Percentiles rank a stretch among this genome's conserved stretches.
These are phyloP conservation scores for Platichthys stellatus DNA, from an alignment of 2,113 vertebrate species.

Conservation along the genomic window DNA sequence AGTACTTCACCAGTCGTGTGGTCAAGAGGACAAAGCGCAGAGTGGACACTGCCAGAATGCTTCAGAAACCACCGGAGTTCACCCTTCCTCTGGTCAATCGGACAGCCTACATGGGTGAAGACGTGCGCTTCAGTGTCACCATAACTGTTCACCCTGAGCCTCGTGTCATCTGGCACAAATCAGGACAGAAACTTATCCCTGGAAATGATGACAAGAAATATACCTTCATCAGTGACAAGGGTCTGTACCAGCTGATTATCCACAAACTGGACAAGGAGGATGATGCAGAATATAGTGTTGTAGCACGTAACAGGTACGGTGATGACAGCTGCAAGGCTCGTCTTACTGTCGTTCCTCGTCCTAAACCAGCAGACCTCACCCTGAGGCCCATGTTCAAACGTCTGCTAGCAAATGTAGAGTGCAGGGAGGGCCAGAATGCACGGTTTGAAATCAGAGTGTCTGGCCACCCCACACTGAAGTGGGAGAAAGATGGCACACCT, in stretches of 20 bases:
- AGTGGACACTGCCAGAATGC: conserved; percentile 91
- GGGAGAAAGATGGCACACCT: conserved; percentile 96
- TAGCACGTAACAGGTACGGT: conserved; percentile 93
- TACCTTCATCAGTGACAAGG: conserved; percentile 93
- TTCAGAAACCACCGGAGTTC: conserved; percentile 97
- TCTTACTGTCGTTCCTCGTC: conserved; percentile 89
- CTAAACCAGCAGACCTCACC: conserved; percentile 90
- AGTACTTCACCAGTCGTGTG: conserved; percentile 90
- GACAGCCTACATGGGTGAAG: conserved; percentile 92
- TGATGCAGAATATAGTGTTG: conserved; percentile 93
- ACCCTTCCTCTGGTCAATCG: conserved; percentile 93
- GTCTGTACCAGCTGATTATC: conserved; percentile 94
- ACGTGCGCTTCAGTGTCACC: conserved; percentile 93
- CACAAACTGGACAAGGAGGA: conserved; percentile 88
- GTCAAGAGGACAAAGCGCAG: conserved; percentile 93
- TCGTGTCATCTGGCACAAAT: conserved; percentile 95
- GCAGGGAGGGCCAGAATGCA: conserved; percentile 91
- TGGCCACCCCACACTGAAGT: conserved; percentile 90
- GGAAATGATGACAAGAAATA: conserved; percentile 94
- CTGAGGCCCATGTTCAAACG: conserved; percentile 99
- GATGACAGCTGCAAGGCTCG: conserved; percentile 98
- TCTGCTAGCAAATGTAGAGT: conserved; percentile 94
- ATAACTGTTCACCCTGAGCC: conserved; percentile 98
- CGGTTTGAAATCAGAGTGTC: conserved; percentile 98
- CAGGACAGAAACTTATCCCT: conserved; percentile 95